Conservation (phyloP, 1,140 invertebrate genomes). For the Latrodectus geometricus region DNA sequence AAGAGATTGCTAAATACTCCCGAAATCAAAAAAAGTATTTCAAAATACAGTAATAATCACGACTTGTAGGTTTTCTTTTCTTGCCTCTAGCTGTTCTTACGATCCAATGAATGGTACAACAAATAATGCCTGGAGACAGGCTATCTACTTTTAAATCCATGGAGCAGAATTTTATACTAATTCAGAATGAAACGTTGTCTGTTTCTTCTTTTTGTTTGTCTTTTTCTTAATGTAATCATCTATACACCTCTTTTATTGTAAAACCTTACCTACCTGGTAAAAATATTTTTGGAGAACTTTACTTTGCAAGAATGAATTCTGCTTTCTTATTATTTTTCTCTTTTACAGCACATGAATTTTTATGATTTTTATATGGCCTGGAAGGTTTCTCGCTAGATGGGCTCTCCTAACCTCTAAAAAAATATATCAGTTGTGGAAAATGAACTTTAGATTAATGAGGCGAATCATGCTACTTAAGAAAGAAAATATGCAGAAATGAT, state of each 20-base stretch:
- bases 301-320: too few relatives aligned
- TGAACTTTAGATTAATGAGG: too few relatives aligned
- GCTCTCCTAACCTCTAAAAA: too few relatives aligned
- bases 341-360: too few relatives aligned
- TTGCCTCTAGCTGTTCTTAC: conserved; percentile 29
- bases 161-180: conserved; percentile 43
- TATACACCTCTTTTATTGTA: background rate
- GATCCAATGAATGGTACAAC: conserved; percentile 29
- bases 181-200: conserved; percentile 10
- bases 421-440: too few relatives aligned
- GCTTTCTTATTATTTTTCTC: too few relatives aligned
- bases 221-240: conserved; percentile 14
- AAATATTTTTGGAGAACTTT: too few relatives aligned
- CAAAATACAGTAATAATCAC: conserved; percentile 57
- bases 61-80: conserved; percentile 43
- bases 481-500: too few relatives aligned
- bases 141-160: conserved; percentile 45
- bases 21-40: conserved; percentile 27
- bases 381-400: too few relatives aligned
- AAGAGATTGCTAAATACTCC: conserved; percentile 18
- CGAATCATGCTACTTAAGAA: too few relatives aligned
- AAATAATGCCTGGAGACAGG: conserved; percentile 1
- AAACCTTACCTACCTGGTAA: too few relatives aligned
- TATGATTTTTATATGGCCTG: too few relatives aligned
- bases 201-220: background rate